Evolutionary conservation across 1,140 invertebrate species (phyloP), one percentile per base, ranked within the genome.

Genomic region (Cydia pomonella): DNA sequence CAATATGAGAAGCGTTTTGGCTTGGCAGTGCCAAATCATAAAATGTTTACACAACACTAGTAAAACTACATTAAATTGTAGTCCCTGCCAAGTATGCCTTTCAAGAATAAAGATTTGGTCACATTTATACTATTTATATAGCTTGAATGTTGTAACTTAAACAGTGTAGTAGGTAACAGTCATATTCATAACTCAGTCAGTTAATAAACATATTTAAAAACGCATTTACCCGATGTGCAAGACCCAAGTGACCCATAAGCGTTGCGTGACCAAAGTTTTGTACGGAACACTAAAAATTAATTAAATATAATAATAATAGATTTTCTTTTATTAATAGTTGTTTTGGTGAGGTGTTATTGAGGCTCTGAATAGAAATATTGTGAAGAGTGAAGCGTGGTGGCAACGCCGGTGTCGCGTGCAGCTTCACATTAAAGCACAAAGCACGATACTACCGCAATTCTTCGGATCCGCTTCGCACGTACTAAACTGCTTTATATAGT

Each of bases 401-500:
- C 29, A 69, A 69, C 63, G 64, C 21, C 16, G 29, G 78, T 84
- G 83, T 90, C 79, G 88, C 88, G 88, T 90, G 88, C 83, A 85
- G 81, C 71, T 77, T 77, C 76, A 82, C 87, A 88, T 90, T 87
- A 87, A 80, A 80, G 80, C 77, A 76, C 74, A 77, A 78, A 79
- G 82, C 81, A 84, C 84, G 88, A 85, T 82, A 88, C 80, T 82
- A 88, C 80, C 80, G 77, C 71, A 74, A 73, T 72, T 75, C 77
- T 81, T 75, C 77, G 74, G 83, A 85, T 80, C 83, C 77, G 80
- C 74, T 87, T 86, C 78, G 81, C 82, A 86, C 82, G 82, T 89
- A 84, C 87, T 89, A 84, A 84, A 87, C 82, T 83, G 75, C 77
- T 80, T 62, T 62, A 74, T 66, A 78, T 75, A 79, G 71, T 73